Conservation (phyloP, 1,140 invertebrate genomes). For the Hirudo medicinalis region DNA sequence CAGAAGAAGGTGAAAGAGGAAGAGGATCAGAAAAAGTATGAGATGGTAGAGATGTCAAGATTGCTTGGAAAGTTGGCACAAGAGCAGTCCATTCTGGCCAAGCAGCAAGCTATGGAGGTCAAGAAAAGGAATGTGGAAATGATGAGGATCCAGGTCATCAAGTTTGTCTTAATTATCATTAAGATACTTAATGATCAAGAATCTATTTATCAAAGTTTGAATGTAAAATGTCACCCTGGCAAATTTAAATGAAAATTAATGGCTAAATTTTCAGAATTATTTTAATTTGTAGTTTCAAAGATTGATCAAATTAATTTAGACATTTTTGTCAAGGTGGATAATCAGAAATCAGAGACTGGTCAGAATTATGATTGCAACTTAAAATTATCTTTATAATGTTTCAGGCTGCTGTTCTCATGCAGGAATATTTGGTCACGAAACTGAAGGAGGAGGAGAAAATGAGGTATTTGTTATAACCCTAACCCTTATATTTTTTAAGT, state of each 20-base stretch:
- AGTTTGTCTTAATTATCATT: too few relatives aligned
- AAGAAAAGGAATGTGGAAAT: not conserved
- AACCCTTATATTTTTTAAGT: not conserved
- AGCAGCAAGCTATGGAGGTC: not conserved
- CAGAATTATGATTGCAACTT: not conserved
- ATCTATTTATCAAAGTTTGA: too few relatives aligned
- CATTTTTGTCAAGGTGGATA: too few relatives aligned
- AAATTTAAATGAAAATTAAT: too few relatives aligned
- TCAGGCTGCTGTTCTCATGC: conserved; percentile 6
- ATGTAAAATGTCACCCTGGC: too few relatives aligned
- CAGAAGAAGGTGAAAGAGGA: conserved; percentile 1
- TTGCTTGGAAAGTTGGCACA: not conserved
- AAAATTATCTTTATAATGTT: not conserved
- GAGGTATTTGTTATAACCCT: not conserved
- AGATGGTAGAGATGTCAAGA: not conserved
- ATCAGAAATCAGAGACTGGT: too few relatives aligned
- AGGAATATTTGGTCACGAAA: conserved; percentile 4
- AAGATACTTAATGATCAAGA: too few relatives aligned
- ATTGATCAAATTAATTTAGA: too few relatives aligned
- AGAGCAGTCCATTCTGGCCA: conserved; percentile 1
- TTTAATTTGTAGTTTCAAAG: too few relatives aligned
- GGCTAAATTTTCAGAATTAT: too few relatives aligned
- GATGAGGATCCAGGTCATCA: conserved; percentile 1
- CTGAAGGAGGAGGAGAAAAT: conserved; percentile 6
- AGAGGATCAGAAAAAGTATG: conserved; percentile 1